Conservation (phyloP, 2,113 vertebrate genomes). For the Rhinolophus sinicus region DNA sequence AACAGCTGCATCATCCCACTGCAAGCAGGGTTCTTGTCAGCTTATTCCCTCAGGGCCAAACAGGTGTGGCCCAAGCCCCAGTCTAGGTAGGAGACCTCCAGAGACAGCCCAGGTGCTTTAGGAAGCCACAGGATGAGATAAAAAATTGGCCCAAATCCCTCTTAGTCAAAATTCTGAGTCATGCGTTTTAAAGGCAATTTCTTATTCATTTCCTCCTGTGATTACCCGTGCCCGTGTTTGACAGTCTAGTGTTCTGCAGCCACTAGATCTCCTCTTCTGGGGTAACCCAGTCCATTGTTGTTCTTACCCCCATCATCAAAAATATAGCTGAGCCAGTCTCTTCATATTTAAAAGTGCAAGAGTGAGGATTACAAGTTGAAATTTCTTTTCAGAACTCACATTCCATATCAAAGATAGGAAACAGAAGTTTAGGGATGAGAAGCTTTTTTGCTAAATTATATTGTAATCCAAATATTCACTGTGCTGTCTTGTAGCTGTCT, state of each 20-base stretch:
- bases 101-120: constrained; percentile 67
- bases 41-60: constrained; percentile 1
- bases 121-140: constrained; percentile 70
- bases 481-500: background rate
- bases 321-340: background rate
- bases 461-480: background rate
- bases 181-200: background rate
- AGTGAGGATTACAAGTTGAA: background rate
- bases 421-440: background rate
- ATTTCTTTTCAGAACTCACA: background rate
- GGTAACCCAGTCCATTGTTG: background rate
- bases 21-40: background rate
- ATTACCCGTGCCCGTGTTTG: background rate
- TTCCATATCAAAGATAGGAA: background rate
- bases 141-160: constrained; percentile 65
- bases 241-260: background rate
- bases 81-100: constrained; percentile 56
- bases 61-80: constrained; percentile 66
- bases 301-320: no score
- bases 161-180: constrained; percentile 74
- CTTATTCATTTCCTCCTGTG: constrained; percentile 25
- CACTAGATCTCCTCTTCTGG: background rate
- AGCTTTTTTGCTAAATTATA: background rate
- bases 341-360: background rate
- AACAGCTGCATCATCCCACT: background rate